Evolutionary conservation across 1,140 invertebrate species (phyloP), one percentile per base, ranked within the genome.

Genomic region (Scaptomyza montana): DNA sequence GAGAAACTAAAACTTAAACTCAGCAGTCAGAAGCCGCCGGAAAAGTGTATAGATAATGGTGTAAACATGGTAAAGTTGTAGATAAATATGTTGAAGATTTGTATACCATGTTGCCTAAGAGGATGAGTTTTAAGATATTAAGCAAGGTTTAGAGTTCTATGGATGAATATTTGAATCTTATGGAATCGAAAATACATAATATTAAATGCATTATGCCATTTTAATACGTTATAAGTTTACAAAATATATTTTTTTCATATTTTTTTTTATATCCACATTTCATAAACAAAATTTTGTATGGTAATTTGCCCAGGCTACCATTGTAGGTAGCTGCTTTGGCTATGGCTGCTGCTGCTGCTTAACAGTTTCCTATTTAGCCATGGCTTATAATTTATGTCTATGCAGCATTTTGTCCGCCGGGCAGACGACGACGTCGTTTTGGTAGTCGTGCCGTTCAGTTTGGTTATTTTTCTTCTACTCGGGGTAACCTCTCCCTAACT

Each of bases 321-420:
- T 68, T 73, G 80, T 84, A 43, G 59, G 46, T 6, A 49, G 74
- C 39, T 46, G 57, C 49, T 46, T 57, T 57, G 67, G 39, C 39
- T 46, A 39, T 57, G 46, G 67, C 49, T 28, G 49, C 10, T 30
- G 50, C 28, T 51, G 62, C 68, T 66, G 63, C 55, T 72, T 72
- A 54, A 67, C 49, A 60, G 69, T 72, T 72, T 66, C 55, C 69
- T 72, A 66, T 55, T 78, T 78, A 87, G 78, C 78, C 75, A 72
- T 73, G 82, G 82, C 75, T 77, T 78, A 87, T 86, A 86, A 86
- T 87, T 86, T 86, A 86, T 86, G 82, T 87, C 80, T 76, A 70
- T 73, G 76, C 74, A 77, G 64, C 82, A 65, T 77, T 86, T 86
- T 85, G 76, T 78, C 81, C 78, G 78, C 39, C 74, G 77, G 81